These are phyloP conservation scores for Channa striata DNA, from an alignment of 2,797 vertebrate genomes.

Conservation along the genomic window DNA sequence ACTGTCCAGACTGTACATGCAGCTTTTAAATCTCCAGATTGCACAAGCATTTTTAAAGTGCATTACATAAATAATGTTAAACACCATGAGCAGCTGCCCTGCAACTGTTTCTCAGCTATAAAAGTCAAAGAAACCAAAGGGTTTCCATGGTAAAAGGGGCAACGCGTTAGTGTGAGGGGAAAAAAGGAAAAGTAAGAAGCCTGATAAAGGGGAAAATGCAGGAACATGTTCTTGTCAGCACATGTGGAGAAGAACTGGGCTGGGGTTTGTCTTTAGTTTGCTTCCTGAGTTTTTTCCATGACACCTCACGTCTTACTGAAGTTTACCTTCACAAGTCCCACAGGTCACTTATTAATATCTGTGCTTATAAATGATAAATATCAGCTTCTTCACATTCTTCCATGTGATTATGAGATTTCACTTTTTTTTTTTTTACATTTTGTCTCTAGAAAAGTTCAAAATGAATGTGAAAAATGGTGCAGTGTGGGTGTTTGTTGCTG, in stretches of 20 bases:
- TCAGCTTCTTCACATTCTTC: no score
- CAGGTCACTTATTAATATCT: no score
- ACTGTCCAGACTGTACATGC: background rate
- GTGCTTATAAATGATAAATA: no score
- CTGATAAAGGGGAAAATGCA: slow-evolving; percentile 17
- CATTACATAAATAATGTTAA: slow-evolving; percentile 48
- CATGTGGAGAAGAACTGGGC: slow-evolving; percentile 6
- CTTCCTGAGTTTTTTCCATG: slow-evolving; percentile 37
- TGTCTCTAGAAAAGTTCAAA: no score
- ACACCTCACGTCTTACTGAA: background rate
- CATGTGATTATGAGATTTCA: no score
- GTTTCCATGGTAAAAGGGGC: slow-evolving; percentile 30
- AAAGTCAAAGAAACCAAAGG: slow-evolving; percentile 14
- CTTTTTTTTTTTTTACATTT: no score
- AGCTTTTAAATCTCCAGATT: slow-evolving; percentile 49
- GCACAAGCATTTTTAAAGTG: slow-evolving; percentile 42
- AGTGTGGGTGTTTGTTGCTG: no score
- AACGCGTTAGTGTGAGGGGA: slow-evolving; percentile 12
- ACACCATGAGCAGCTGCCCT: slow-evolving; percentile 10
- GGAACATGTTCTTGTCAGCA: slow-evolving; percentile 14
- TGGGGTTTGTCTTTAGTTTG: slow-evolving; percentile 18
- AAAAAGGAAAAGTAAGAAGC: background rate
- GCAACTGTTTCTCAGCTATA: slow-evolving; percentile 25
- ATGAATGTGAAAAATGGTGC: no score
- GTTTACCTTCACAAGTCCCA: no score